Evolutionary conservation across 1,140 invertebrate genomes (phyloP), one percentile per base, ranked within the genome.

Genomic region (Pseudomyrmex flavicornis): DNA sequence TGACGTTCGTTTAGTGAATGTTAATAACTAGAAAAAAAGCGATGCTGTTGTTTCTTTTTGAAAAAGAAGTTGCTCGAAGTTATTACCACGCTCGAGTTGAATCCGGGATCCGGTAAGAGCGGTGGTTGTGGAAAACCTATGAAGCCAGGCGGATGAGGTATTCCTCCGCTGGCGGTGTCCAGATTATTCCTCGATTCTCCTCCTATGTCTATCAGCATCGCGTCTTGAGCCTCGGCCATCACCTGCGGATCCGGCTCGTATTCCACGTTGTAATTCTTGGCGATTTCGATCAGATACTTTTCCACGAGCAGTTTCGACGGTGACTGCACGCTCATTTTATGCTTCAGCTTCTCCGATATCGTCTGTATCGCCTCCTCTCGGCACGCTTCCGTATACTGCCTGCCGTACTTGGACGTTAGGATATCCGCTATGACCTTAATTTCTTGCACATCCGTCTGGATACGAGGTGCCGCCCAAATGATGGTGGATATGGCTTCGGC

Each of bases 241-340:
- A 98, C 96, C 94, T 98, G 97, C 86, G 97, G 97, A 96, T 99
- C 98, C 17, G 99, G 98, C 87, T 97, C 97, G 93, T 99, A 99
- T 63, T 97, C 96, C 63, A 99, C 96, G 93, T 98, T 97, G 91
- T 98, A 99, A 93, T 97, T 98, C 92, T 98, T 99, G 4, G 99
- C 98, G 88, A 99, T 99, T 95, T 99, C 99, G 89, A 98, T 97
- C 22, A 98, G 93, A 95, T 99, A 99, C 91, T 98, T 98, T 93
- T 99, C 99, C 62, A 99, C 98, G 10, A 99, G 95, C 74, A 99
- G 94, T 93, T 99, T 99, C 0, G 98, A 98, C 2, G 99, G 99
- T 59, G 98, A 98, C 91, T 99, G 98, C 2, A 99, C 97, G 56
- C 98, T 97, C 93, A 99, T 95, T 95, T 99, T 99, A 91, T 99